Evolutionary conservation across 2,888 invertebrate species (phyloP).

Genomic region (Drosophila mercatorum): DNA sequence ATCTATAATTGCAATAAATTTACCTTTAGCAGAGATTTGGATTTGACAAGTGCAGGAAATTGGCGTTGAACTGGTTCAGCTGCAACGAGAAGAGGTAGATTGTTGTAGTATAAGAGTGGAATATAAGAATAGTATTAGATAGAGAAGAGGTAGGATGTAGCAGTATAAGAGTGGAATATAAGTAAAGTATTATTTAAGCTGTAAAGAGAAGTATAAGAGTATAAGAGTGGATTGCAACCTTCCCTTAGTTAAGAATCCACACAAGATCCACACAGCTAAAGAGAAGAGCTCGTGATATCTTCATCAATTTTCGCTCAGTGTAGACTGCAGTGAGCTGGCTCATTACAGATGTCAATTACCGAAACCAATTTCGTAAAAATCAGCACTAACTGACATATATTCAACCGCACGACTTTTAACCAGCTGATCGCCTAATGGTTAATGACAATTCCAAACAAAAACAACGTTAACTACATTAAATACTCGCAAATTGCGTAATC

Average conservation of each 20-base stretch:
- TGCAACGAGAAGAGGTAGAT: slow-evolving; percentile 14
- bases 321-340: slow-evolving; percentile 16
- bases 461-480: slow-evolving; percentile 16
- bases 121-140: no score
- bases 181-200: no score
- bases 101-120: neutral
- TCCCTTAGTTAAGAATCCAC: no score
- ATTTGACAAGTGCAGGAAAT: slow-evolving; percentile 8
- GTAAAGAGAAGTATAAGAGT: no score
- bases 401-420: slow-evolving; percentile 57
- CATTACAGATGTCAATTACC: slow-evolving; percentile 45
- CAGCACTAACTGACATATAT: slow-evolving; percentile 43
- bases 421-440: slow-evolving; percentile 50
- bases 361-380: slow-evolving; percentile 39
- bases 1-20: neutral
- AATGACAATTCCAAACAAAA: slow-evolving; percentile 46
- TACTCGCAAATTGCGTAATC: slow-evolving; percentile 41
- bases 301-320: slow-evolving; percentile 15
- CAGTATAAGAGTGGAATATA: neutral
- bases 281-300: neutral
- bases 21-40: slow-evolving; percentile 26
- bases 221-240: no score
- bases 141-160: neutral
- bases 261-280: no score
- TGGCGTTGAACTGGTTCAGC: slow-evolving; percentile 24